Base-by-base conservation (phyloP, 2,113 vertebrate species). In the Ranitomeya imitator region DNA sequence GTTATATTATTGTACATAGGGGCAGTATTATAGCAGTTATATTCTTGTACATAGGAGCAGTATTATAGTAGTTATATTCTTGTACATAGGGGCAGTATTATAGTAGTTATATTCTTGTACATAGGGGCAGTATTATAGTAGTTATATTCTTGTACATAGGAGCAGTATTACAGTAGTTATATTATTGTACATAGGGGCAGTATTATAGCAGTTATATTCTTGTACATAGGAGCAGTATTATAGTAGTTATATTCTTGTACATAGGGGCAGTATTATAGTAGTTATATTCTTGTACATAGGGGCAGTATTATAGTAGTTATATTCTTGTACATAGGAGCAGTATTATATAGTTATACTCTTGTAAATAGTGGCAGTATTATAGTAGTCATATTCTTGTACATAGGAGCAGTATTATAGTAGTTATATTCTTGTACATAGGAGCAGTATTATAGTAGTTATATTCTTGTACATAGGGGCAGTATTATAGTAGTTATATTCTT, bases 51-150 rank as follows among this genome's bases (percentile, higher is more conserved):
- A 67, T 23, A 67, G 65, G 65, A 21, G n/a, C 65, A 67, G 65
- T 67, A 67, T 67, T 67, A 67, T 67, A 67, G 65, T 67, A 67
- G 65, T 67, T 67, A 67, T 67, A 67, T 67, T 67, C 65, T 23
- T 67, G 65, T 23, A 67, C 13, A 65, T 21, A 65, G 61, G 61
- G 8, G 61, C 21, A 65, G 61, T 21, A 65, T 21, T 65, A 65
- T 65, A 65, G 61, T 65, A 65, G 61, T 65, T 65, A 65, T 65
- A 65, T 65, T 65, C 61, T 65, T 65, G 61, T 7, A n/a, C 21
- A 65, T 65, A 65, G 18, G n/a, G 60, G 21, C 63, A 65, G 63
- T 65, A 65, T 65, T 65, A 65, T 65, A 65, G 63, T 65, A 65
- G 61, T 65, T 65, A 65, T 65, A 65, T 65, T 65, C 61, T 65